A percentile compares a stretch with the other conserved stretches of the same genome.
phyloP scores from a whole-genome alignment of 92 coral and sea anemone genomes.

The Anthopleura xanthogrammica region DNA sequence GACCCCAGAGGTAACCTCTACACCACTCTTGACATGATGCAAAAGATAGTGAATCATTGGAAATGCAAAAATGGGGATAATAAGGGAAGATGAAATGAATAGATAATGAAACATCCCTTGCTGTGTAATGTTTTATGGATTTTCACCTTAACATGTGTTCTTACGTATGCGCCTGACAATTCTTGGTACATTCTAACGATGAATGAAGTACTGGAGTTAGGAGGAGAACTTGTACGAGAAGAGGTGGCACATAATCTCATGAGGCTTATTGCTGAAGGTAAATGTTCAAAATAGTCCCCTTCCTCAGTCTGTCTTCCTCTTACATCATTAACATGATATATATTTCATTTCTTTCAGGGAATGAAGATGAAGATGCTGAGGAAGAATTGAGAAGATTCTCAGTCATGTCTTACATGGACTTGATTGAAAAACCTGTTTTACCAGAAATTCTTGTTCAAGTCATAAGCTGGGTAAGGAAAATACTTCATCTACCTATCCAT shows the following conservation, averaged over 20 bases:
- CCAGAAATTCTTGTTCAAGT: conserved; percentile 81
- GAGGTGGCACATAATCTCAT: conserved; percentile 79
- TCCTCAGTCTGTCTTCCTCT: neutral
- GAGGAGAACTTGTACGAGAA: conserved; percentile 69
- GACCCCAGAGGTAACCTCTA: no score
- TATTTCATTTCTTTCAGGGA: conserved; percentile 44
- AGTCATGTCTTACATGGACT: conserved; percentile 64
- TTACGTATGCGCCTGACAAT: conserved; percentile 88
- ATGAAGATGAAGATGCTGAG: conserved; percentile 78
- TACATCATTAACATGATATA: no score
- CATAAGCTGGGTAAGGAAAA: conserved; percentile 85
- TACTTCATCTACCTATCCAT: neutral
- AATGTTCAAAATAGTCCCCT: neutral
- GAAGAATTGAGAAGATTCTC: conserved; percentile 74
- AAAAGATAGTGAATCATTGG: no score
- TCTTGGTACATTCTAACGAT: conserved; percentile 92
- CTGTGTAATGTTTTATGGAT: neutral
- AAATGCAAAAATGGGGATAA: no score
- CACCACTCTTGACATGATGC: no score
- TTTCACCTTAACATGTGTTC: conserved; percentile 14
- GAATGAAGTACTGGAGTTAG: conserved; percentile 86
- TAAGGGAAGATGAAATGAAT: no score
- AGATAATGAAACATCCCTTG: neutral
- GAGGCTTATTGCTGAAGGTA: conserved; percentile 89
- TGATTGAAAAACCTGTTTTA: conserved; percentile 77